Evolutionary conservation across 1,140 invertebrate species (phyloP).

Genomic region (Aphelenchoides besseyi): DNA sequence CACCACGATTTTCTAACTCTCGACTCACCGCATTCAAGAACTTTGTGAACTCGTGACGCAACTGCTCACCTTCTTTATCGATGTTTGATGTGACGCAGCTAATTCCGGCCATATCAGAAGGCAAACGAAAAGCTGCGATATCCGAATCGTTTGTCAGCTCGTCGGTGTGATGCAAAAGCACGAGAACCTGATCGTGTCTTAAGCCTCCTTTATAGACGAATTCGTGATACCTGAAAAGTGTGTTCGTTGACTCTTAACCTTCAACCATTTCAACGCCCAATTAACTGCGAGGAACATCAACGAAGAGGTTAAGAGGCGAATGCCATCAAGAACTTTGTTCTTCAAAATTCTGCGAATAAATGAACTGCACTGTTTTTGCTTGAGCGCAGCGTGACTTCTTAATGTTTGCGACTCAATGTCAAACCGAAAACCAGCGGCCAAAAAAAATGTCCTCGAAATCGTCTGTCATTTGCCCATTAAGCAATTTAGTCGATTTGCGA

Average conservation of each 20-base stretch:
- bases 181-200: constrained; percentile 60
- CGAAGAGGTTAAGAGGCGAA: too few species aligned
- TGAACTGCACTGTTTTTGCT: too few species aligned
- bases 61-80: constrained; percentile 41
- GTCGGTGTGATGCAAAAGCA: constrained; percentile 62
- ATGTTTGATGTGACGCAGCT: constrained; percentile 31
- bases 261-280: not conserved
- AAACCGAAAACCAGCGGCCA: not conserved
- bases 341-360: too few species aligned
- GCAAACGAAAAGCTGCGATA: constrained; percentile 50
- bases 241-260: too few species aligned
- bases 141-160: constrained; percentile 46
- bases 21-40: constrained; percentile 42
- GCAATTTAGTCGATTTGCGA: constrained; percentile 8
- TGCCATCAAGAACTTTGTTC: too few species aligned
- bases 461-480: constrained; percentile 6
- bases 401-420: not conserved
- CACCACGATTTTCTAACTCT: constrained; percentile 25
- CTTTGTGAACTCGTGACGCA: constrained; percentile 48
- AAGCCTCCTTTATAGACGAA: constrained; percentile 69
- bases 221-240: constrained; percentile 68
- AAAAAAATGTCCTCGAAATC: constrained; percentile 1
- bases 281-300: not conserved
- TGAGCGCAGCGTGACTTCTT: too few species aligned
- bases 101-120: constrained; percentile 51